phyloP scores from a whole-genome alignment of 2,888 invertebrate species.

The Platycnemis pennipes region DNA sequence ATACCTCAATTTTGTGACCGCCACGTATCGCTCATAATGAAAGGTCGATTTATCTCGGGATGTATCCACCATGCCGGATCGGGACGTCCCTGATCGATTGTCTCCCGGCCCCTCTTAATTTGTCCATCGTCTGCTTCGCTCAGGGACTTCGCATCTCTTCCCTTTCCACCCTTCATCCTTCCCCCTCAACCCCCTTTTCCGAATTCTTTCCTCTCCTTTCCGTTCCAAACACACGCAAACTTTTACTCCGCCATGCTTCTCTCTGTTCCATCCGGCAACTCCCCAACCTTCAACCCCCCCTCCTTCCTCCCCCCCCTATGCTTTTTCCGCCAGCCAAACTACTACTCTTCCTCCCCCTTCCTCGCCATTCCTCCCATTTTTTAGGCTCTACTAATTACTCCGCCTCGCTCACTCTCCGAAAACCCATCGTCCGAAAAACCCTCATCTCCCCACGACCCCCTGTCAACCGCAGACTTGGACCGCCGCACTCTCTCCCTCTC shows the following conservation, averaged over 20 bases:
- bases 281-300: neutral
- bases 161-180: neutral
- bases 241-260: no score
- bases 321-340: neutral
- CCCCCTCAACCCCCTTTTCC: neutral
- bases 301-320: neutral
- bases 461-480: slow-evolving; percentile 35
- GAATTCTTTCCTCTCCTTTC: neutral
- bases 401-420: neutral
- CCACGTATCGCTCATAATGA: neutral
- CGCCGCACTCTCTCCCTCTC: neutral
- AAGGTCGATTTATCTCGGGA: neutral
- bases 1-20: neutral
- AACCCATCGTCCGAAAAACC: neutral
- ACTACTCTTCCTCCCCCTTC: neutral
- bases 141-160: neutral
- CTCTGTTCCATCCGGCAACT: neutral
- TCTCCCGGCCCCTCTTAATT: neutral
- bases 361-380: neutral
- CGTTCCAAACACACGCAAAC: neutral
- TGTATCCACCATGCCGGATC: neutral
- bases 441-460: neutral
- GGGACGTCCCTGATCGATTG: neutral
- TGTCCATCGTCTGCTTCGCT: neutral
- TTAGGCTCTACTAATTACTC: slow-evolving; percentile 42